Percentiles rank a stretch among this genome's conserved stretches.
Evolutionary conservation across 2,113 vertebrate species (phyloP).

Genomic region (Lipophrys pholis): DNA sequence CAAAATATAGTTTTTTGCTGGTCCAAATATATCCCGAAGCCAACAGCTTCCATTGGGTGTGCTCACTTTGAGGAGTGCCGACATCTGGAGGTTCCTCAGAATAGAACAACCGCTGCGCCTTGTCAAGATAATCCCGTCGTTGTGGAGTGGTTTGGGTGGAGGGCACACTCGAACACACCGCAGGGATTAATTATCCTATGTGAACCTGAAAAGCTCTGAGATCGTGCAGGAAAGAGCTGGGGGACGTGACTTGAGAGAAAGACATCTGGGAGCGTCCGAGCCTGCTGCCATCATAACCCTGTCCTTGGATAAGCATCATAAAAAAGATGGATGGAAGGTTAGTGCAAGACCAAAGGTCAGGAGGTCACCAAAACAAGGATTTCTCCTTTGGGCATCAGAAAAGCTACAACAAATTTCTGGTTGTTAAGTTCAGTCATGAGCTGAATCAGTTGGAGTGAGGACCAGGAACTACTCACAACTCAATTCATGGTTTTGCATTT

Average conservation of each 20-base stretch:
- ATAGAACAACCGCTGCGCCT: background rate
- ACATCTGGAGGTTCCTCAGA: slow-evolving; percentile 7
- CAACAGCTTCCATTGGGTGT: too few species aligned
- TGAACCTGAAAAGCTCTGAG: background rate
- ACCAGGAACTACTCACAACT: background rate
- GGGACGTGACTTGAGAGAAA: background rate
- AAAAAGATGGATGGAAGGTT: slow-evolving; percentile 24
- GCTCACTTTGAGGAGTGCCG: background rate
- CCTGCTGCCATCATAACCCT: background rate
- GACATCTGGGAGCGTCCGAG: background rate
- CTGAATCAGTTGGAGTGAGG: background rate
- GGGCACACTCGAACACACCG: background rate
- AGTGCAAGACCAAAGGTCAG: background rate
- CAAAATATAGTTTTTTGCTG: too few species aligned
- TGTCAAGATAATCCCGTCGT: background rate
- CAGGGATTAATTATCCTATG: background rate
- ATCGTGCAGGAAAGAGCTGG: background rate
- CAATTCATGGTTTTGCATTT: background rate
- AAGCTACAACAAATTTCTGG: background rate
- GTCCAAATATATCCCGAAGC: too few species aligned
- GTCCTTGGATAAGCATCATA: background rate
- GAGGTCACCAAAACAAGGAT: slow-evolving; percentile 20
- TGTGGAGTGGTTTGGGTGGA: slow-evolving; percentile 5
- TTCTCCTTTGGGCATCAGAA: slow-evolving; percentile 10
- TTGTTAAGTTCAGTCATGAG: slow-evolving; percentile 5